These are phyloP conservation scores for Macaria liturata DNA, from an alignment of 2,888 invertebrate genomes.

Conservation along the genomic window DNA sequence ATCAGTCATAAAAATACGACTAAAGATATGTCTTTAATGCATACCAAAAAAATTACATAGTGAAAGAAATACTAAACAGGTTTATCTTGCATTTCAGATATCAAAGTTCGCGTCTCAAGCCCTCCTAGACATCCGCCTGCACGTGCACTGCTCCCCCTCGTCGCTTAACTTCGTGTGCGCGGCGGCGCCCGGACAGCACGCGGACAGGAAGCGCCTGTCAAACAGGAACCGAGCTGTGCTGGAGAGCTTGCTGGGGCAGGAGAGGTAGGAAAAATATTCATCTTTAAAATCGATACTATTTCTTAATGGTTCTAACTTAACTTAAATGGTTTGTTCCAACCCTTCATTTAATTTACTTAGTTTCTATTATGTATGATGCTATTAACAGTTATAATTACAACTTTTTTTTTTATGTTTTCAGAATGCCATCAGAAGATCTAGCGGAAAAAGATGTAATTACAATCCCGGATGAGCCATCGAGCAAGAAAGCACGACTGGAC, in stretches of 20 bases:
- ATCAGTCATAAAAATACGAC: no score
- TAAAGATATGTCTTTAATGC: no score
- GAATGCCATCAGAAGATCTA: conserved; percentile 43
- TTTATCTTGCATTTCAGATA: conserved; percentile 48
- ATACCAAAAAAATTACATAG: no score
- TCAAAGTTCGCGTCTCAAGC: conserved; percentile 66
- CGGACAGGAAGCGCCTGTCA: conserved; percentile 50
- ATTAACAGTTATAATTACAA: no score
- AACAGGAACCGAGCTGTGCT: conserved; percentile 62
- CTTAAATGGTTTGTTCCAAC: no score
- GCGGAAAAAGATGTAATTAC: conserved; percentile 41
- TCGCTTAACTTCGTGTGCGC: conserved; percentile 55
- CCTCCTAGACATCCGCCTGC: conserved; percentile 65
- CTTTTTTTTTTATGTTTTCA: conserved; percentile 29
- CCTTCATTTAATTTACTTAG: no score
- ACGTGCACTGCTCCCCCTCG: conserved; percentile 69
- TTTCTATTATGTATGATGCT: no score
- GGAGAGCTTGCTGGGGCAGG: conserved; percentile 54
- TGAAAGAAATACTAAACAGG: no score
- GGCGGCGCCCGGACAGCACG: conserved; percentile 26
- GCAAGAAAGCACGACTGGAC: conserved; percentile 53
- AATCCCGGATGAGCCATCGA: conserved; percentile 57
- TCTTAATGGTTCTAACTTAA: no score
- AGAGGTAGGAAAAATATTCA: conserved; percentile 47
- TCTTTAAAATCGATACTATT: no score